phyloP scores from a whole-genome alignment of 2,797 vertebrate species.

The Epinephelus malabaricus region DNA sequence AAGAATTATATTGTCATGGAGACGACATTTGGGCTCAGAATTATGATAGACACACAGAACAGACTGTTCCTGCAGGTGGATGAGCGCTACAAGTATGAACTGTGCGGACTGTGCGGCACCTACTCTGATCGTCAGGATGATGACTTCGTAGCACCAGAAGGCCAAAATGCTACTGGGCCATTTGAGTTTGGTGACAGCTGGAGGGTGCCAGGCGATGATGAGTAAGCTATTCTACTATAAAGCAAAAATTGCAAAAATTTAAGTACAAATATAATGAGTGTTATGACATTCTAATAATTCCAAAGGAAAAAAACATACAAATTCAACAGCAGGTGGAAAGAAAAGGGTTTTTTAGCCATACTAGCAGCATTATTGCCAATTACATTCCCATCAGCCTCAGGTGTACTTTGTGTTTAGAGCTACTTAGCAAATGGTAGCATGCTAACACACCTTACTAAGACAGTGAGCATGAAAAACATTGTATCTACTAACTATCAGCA shows the following conservation, averaged over 20 bases:
- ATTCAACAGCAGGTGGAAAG: background rate
- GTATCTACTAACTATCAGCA: too few species aligned
- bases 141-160: conserved; percentile 85
- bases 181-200: conserved; percentile 90
- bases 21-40: conserved; percentile 86
- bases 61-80: conserved; percentile 88
- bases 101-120: conserved; percentile 90
- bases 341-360: background rate
- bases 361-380: background rate
- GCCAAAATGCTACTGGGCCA: conserved; percentile 68
- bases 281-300: background rate
- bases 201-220: conserved; percentile 76
- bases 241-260: background rate
- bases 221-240: conserved; percentile 75
- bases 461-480: too few species aligned
- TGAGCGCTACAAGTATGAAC: conserved; percentile 83
- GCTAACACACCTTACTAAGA: background rate
- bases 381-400: background rate
- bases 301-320: background rate
- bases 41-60: conserved; percentile 84
- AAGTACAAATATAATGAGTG: background rate
- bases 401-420: background rate
- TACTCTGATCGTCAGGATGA: conserved; percentile 86
- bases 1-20: conserved; percentile 76
- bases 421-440: background rate